Evolutionary conservation across 2,113 vertebrate genomes (phyloP).

Genomic region (Alaudala cheleensis): DNA sequence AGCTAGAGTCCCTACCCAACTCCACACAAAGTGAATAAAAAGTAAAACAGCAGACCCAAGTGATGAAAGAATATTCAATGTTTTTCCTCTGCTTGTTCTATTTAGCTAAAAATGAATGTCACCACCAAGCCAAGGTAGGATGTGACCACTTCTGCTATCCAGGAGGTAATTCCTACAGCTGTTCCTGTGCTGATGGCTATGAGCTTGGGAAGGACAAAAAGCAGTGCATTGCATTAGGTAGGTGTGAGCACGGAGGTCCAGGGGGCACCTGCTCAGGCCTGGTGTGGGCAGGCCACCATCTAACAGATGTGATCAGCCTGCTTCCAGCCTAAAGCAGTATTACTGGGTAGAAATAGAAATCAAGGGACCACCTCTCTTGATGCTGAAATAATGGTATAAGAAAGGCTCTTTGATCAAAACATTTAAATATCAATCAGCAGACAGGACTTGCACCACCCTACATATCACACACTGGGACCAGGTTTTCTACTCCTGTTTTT

Average conservation of each 20-base stretch:
- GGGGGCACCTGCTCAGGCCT: background rate
- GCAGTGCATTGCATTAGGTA: constrained; percentile 81
- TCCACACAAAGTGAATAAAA: background rate
- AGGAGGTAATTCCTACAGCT: constrained; percentile 53
- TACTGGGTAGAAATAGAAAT: background rate
- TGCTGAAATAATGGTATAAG: background rate
- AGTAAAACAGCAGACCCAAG: background rate
- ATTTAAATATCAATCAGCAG: background rate
- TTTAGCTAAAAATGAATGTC: constrained; percentile 80
- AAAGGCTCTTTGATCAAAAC: background rate
- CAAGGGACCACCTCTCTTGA: background rate
- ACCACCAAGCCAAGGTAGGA: constrained; percentile 66
- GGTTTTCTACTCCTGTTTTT: background rate
- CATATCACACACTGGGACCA: background rate
- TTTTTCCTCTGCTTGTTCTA: background rate
- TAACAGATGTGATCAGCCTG: background rate
- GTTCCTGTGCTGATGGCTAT: constrained; percentile 84
- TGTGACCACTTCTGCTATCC: constrained; percentile 89
- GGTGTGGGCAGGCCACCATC: background rate
- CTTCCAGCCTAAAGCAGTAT: background rate
- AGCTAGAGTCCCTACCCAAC: background rate
- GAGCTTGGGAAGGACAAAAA: constrained; percentile 75
- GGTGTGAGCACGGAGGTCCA: background rate
- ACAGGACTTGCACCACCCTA: background rate
- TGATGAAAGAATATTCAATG: background rate